These are phyloP conservation scores for Metaphire vulgaris DNA, from an alignment of 1,140 invertebrate species.

Conservation along the genomic window DNA sequence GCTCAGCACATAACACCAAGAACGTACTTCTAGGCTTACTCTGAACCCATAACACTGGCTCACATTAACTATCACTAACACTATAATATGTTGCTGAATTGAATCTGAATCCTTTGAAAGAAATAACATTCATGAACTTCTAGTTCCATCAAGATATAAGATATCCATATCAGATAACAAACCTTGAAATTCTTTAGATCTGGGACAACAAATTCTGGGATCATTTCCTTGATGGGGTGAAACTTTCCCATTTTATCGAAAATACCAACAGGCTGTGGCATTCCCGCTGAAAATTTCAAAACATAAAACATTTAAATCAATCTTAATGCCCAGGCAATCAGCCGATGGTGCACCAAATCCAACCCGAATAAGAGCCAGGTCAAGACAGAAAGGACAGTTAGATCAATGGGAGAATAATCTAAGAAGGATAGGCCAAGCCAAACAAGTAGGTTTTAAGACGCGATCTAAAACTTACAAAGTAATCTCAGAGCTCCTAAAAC, in stretches of 20 bases:
- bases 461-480: too few species aligned
- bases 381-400: too few species aligned
- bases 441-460: too few species aligned
- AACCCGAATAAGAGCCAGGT: too few species aligned
- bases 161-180: constrained; percentile 32
- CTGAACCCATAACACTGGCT: too few species aligned
- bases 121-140: background rate
- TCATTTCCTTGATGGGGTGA: constrained; percentile 62
- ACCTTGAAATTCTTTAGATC: constrained; percentile 68
- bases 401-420: too few species aligned
- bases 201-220: constrained; percentile 85
- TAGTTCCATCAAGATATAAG: background rate
- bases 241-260: constrained; percentile 7
- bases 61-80: too few species aligned
- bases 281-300: constrained; percentile 4
- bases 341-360: too few species aligned
- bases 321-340: background rate
- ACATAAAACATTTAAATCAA: background rate
- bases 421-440: too few species aligned
- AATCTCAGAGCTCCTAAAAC: too few species aligned
- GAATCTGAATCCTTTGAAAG: background rate
- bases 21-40: background rate
- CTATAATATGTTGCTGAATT: too few species aligned
- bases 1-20: background rate
- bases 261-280: constrained; percentile 6